phyloP scores from a whole-genome alignment of 1,140 invertebrate species.

The Nephotettix cincticeps region DNA sequence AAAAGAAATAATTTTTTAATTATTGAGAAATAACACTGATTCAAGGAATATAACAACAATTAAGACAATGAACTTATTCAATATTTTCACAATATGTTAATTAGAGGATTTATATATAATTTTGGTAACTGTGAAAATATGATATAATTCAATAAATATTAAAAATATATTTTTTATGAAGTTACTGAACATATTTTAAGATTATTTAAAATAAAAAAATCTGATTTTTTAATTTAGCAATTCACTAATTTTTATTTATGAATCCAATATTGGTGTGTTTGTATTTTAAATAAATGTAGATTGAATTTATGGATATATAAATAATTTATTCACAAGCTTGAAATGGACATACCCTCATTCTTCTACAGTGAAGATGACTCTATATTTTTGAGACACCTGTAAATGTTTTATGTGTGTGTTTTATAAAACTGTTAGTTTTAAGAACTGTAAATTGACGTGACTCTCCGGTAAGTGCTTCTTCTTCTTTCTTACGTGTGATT shows the following conservation, averaged over 20 bases:
- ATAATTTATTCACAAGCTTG: not conserved
- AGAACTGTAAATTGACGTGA: not conserved
- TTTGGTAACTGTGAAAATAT: not conserved
- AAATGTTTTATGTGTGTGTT: constrained; percentile 3
- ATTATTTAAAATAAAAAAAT: not conserved
- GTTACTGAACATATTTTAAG: not conserved
- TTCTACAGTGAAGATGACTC: not conserved
- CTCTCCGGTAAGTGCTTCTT: not conserved
- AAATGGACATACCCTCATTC: not conserved
- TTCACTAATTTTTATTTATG: not conserved
- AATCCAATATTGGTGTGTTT: not conserved
- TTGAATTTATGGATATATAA: not conserved
- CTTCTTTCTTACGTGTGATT: not conserved
- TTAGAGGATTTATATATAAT: not conserved
- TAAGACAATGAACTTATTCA: too few relatives aligned
- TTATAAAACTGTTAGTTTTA: not conserved
- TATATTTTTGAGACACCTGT: not conserved
- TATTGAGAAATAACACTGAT: too few relatives aligned
- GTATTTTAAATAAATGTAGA: not conserved
- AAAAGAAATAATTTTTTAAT: too few relatives aligned
- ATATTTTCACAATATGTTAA: too few relatives aligned
- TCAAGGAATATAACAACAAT: too few relatives aligned
- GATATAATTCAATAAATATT: not conserved
- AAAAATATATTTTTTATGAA: not conserved
- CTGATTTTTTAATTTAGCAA: not conserved